Conservation (phyloP, 2,797 vertebrate genomes). For the Clarias fuscus region DNA sequence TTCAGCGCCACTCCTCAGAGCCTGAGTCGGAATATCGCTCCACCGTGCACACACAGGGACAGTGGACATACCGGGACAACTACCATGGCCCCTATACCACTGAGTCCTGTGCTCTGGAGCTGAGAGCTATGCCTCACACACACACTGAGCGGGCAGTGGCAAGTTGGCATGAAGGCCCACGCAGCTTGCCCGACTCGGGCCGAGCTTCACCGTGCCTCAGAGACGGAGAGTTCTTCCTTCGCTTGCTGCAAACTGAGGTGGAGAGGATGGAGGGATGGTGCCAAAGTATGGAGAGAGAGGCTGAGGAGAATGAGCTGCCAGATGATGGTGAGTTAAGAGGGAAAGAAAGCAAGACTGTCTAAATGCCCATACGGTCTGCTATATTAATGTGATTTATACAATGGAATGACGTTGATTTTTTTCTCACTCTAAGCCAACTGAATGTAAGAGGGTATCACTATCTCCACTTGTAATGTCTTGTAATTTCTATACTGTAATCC, state of each 20-base stretch:
- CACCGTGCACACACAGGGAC: conserved; percentile 97
- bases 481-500: not conserved
- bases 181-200: conserved; percentile 93
- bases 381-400: not conserved
- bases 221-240: conserved; percentile 96
- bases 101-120: conserved; percentile 73
- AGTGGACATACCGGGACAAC: conserved; percentile 96
- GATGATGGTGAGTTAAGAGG: conserved; percentile 81
- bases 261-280: conserved; percentile 99
- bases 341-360: not conserved
- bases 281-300: conserved; percentile 96
- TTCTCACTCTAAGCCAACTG: not conserved
- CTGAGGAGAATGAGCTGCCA: conserved; percentile 91
- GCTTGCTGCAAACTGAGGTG: conserved; percentile 92
- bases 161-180: conserved; percentile 82
- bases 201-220: conserved; percentile 92
- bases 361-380: not conserved
- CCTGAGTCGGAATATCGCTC: conserved; percentile 91
- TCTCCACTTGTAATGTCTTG: not conserved
- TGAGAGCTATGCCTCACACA: conserved; percentile 71
- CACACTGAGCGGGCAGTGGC: conserved; percentile 80
- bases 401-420: not conserved
- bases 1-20: conserved; percentile 95
- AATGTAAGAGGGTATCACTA: not conserved
- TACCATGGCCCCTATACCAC: conserved; percentile 74